phyloP scores from a whole-genome alignment of 2,888 invertebrate species.

The Mythimna loreyi region DNA sequence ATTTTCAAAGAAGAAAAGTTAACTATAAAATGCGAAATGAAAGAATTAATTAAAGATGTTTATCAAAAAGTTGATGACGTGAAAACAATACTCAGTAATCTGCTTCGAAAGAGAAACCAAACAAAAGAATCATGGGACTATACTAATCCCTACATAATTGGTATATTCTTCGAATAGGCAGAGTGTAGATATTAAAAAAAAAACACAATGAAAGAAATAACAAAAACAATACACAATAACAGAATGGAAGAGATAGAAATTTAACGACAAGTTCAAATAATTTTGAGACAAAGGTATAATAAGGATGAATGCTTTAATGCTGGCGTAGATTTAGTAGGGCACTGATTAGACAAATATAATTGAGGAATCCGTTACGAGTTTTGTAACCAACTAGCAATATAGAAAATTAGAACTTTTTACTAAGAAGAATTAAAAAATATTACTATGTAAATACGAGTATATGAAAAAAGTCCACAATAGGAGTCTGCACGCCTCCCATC shows the following conservation, averaged over 20 bases:
- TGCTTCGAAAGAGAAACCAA: constrained; percentile 26
- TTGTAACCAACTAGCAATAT: background rate
- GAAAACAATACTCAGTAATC: constrained; percentile 21
- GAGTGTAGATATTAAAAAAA: background rate
- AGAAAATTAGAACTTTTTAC: too few species aligned
- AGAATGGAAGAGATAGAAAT: background rate
- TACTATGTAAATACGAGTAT: background rate
- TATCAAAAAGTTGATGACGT: constrained; percentile 25
- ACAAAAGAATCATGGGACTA: constrained; percentile 30
- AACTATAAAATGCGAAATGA: background rate
- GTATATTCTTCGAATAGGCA: background rate
- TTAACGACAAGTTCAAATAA: background rate
- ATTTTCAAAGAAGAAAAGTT: background rate
- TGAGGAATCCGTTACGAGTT: background rate
- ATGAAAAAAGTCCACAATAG: too few species aligned
- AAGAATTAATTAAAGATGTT: constrained; percentile 18
- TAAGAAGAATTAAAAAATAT: too few species aligned
- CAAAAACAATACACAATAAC: background rate
- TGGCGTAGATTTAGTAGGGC: background rate
- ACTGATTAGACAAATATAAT: background rate
- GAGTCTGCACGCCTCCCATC: too few species aligned
- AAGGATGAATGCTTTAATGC: background rate
- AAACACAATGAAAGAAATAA: constrained; percentile 1
- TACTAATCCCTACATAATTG: constrained; percentile 22
- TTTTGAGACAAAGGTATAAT: background rate